Percentiles rank a stretch among this genome's conserved stretches.
These are phyloP conservation scores for Cirrhinus mrigala DNA, from an alignment of 2,797 vertebrate species.

Conservation along the genomic window DNA sequence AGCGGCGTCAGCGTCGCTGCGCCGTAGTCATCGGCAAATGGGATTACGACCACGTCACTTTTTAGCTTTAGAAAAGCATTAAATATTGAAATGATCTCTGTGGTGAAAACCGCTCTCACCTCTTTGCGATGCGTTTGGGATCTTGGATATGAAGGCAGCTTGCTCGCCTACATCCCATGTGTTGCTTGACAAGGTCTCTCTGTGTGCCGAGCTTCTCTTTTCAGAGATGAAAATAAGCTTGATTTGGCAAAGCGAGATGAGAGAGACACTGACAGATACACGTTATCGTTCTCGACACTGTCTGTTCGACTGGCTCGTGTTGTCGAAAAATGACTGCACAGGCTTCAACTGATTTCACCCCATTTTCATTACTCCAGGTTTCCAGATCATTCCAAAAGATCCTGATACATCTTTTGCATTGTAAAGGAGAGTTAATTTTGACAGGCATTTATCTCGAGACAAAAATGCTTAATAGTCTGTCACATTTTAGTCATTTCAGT, in stretches of 20 bases:
- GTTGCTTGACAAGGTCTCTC: constrained; percentile 57
- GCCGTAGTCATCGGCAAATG: constrained; percentile 3
- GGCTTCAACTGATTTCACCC: background rate
- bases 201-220: constrained; percentile 40
- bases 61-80: constrained; percentile 47
- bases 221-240: constrained; percentile 44
- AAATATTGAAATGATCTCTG: constrained; percentile 52
- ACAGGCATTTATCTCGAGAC: too few species aligned
- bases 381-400: background rate
- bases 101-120: constrained; percentile 53
- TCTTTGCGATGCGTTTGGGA: constrained; percentile 59
- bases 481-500: too few species aligned
- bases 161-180: constrained; percentile 64
- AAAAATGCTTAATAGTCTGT: too few species aligned
- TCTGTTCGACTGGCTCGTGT: constrained; percentile 3
- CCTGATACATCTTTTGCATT: background rate
- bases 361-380: background rate
- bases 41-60: constrained; percentile 32
- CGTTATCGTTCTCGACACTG: background rate
- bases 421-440: too few species aligned
- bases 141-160: constrained; percentile 61
- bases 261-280: constrained; percentile 15
- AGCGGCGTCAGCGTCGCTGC: background rate
- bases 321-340: background rate
- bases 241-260: constrained; percentile 39